A percentile compares a stretch with the other conserved stretches of the same genome.
Evolutionary conservation across 30 jellyfish, hydroid and myxozoan genomes (phyloP).

Genomic region (Aurelia coerulea): DNA sequence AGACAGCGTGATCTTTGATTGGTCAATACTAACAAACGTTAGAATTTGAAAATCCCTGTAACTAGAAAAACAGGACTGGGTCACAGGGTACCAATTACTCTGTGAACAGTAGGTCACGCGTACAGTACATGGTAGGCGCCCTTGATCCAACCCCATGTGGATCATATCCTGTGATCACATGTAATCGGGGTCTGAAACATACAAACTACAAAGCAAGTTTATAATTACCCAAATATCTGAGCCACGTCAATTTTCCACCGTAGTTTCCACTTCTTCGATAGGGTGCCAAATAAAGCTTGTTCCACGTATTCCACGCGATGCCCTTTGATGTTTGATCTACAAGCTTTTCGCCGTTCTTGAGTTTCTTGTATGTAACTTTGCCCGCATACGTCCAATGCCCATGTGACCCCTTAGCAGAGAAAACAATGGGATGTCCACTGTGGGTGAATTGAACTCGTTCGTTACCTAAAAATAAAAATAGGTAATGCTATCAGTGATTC

Average conservation of each 20-base stretch:
- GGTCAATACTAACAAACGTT: too few relatives aligned
- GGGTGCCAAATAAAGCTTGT: constrained; percentile 34
- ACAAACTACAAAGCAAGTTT: too few relatives aligned
- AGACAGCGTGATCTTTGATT: too few relatives aligned
- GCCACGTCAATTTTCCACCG: constrained; percentile 29
- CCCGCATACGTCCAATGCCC: background rate
- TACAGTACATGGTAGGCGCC: too few relatives aligned
- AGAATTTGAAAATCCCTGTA: too few relatives aligned
- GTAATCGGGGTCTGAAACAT: too few relatives aligned
- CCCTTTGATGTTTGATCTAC: constrained; percentile 27
- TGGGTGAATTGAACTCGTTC: background rate
- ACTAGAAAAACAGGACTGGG: too few relatives aligned
- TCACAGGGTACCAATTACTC: too few relatives aligned
- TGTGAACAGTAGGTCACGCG: too few relatives aligned
- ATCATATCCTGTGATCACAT: too few relatives aligned
- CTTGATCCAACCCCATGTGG: too few relatives aligned
- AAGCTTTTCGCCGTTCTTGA: constrained; percentile 27
- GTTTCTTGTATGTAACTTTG: constrained; percentile 2
- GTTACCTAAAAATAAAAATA: background rate
- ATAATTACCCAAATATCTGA: background rate
- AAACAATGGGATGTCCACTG: constrained; percentile 17
- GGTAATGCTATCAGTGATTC: constrained; percentile 6
- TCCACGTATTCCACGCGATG: background rate
- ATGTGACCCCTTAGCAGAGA: constrained; percentile 4
- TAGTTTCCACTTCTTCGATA: background rate